phyloP scores from a whole-genome alignment of 2,888 invertebrate genomes.

The Nematopogon swammerdamellus region DNA sequence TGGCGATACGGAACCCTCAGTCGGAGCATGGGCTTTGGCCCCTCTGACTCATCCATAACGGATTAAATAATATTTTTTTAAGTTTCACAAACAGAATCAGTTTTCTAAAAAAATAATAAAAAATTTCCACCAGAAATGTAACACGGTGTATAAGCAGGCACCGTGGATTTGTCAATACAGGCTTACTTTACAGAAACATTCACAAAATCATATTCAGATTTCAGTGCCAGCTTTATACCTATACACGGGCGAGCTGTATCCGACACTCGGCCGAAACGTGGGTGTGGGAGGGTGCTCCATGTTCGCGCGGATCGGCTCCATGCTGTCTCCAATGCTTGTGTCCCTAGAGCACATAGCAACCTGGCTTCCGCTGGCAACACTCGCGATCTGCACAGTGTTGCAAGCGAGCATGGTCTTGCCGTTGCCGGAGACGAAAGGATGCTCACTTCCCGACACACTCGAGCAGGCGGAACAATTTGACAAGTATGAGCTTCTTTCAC shows the following conservation, averaged over 20 bases:
- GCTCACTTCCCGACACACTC: constrained; percentile 48
- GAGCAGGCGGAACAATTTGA: constrained; percentile 38
- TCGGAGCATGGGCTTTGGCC: not conserved
- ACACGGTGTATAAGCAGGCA: no score
- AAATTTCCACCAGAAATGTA: no score
- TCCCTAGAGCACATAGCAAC: constrained; percentile 22
- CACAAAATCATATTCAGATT: no score
- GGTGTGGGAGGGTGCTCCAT: constrained; percentile 73
- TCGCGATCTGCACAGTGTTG: constrained; percentile 24
- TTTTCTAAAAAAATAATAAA: no score
- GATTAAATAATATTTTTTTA: no score
- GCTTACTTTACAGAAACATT: no score
- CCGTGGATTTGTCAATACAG: no score
- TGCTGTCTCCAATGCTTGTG: constrained; percentile 50
- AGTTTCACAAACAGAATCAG: constrained; percentile 2
- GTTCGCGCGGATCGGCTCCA: constrained; percentile 75
- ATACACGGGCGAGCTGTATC: constrained; percentile 74
- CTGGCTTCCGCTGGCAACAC: constrained; percentile 29
- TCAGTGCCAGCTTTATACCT: constrained; percentile 62
- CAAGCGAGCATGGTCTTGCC: constrained; percentile 33
- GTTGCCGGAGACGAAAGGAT: constrained; percentile 43
- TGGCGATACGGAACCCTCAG: no score
- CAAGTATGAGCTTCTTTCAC: constrained; percentile 9
- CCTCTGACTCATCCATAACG: no score
- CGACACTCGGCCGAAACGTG: constrained; percentile 72